A percentile compares a stretch with the other conserved stretches of the same genome.
Conservation (phyloP, 2,888 invertebrate genomes). For the Caenorhabditis sp. region DNA sequence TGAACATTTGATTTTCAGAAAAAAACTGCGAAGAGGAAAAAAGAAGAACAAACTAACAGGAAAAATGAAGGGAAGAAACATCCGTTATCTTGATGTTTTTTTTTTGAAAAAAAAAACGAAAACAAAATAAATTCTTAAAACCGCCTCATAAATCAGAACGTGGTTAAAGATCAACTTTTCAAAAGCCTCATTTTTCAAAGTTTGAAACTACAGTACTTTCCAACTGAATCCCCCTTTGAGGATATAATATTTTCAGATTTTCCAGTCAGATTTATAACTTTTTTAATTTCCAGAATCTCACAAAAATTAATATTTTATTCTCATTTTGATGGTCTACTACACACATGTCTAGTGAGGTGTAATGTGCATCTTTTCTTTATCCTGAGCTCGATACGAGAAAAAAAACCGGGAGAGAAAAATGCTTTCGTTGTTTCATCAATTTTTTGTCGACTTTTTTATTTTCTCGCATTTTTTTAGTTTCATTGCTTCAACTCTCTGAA, state of each 20-base stretch:
- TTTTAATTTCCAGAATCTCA: neutral
- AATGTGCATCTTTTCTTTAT: neutral
- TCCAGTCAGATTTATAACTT: too few species aligned
- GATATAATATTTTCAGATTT: too few species aligned
- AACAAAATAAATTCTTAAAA: neutral
- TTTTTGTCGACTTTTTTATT: too few species aligned
- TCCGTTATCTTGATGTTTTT: neutral
- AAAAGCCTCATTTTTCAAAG: too few species aligned
- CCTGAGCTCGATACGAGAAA: neutral
- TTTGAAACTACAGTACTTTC: too few species aligned
- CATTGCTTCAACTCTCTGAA: too few species aligned
- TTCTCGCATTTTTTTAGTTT: too few species aligned
- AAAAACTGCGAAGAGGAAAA: neutral
- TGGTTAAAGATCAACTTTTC: neutral
- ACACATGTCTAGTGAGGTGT: neutral
- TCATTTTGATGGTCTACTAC: neutral
- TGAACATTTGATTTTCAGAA: neutral
- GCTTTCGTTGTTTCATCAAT: neutral
- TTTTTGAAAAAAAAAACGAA: neutral
- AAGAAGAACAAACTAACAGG: neutral
- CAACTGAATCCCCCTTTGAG: too few species aligned
- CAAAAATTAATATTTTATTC: neutral
- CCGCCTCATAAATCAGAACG: neutral
- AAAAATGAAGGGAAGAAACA: neutral
- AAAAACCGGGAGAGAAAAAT: neutral